phyloP scores from a whole-genome alignment of 2,888 invertebrate genomes.

The Cremastobaeus sp. region DNA sequence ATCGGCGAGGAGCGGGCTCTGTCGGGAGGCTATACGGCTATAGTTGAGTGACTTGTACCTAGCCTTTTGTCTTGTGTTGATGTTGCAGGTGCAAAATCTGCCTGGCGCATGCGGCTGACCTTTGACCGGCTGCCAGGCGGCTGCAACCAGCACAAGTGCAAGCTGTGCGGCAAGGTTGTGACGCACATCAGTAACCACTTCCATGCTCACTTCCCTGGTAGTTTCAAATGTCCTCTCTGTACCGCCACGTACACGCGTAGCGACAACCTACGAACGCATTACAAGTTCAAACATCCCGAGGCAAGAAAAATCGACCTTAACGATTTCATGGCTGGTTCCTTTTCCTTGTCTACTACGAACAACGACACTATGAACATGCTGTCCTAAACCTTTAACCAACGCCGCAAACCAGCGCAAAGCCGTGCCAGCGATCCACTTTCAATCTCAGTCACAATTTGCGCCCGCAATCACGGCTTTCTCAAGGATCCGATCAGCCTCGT shows the following conservation, averaged over 20 bases:
- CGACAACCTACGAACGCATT: constrained; percentile 94
- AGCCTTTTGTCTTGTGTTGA: constrained; percentile 80
- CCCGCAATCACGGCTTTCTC: no score
- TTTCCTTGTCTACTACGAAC: constrained; percentile 80
- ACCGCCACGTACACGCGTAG: constrained; percentile 94
- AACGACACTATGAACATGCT: constrained; percentile 80
- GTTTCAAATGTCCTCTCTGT: constrained; percentile 94
- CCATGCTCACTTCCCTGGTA: constrained; percentile 95
- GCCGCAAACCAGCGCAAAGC: no score
- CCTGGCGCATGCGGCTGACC: constrained; percentile 96
- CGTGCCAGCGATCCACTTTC: no score
- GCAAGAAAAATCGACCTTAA: constrained; percentile 88
- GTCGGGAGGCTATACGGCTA: constrained; percentile 72
- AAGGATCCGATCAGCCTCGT: no score
- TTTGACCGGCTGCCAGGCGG: constrained; percentile 95
- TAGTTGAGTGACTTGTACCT: constrained; percentile 68
- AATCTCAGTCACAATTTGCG: no score
- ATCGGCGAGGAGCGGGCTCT: constrained; percentile 45
- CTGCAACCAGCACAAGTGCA: constrained; percentile 95
- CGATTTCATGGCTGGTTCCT: constrained; percentile 82
- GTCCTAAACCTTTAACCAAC: no score
- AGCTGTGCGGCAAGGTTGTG: constrained; percentile 96
- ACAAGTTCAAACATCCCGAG: constrained; percentile 95
- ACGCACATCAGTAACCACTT: constrained; percentile 96
- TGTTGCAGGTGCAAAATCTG: constrained; percentile 92